Base-by-base conservation (phyloP, 2,888 invertebrate genomes). In the Drosophila emarginata region DNA sequence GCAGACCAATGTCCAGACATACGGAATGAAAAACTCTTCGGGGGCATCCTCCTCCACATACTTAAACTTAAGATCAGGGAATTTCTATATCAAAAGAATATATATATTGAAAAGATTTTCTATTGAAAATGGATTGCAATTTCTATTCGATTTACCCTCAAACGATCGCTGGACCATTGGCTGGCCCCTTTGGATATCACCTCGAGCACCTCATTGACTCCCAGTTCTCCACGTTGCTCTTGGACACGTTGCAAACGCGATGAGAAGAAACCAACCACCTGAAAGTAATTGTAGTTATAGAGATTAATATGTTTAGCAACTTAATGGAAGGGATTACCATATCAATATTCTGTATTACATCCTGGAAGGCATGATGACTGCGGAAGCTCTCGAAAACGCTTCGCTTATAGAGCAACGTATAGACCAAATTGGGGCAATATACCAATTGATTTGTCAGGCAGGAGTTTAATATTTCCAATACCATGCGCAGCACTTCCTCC, bases 11-110 rank as follows among this genome's bases (percentile, higher is more conserved):
- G 96, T 96, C 99, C 99, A 99, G 23, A 99, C 97, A 91, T 99
- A 99, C 0, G 99, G 99, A 79, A 99, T 98, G 93, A 99, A 99
- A 93, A 99, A 99, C 89, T 99, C 99, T 91, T 99, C 99, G 0
- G 99, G 99, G 66, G 97, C 95, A 77, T 99, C 99, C 92, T 99
- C 99, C 92, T 99, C 99, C 0, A 99, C 99, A 90, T 99, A 99
- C 78, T 98, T 97, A 93, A 99, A 99, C 92, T 99, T 99, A 54
- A 99, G 93, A 89, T 99, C 99, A 0, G 99, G 99, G 92, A 99
- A 99, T 95, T 99, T 99, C 97, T 98, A 93, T 2, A 93, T 84
- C 4, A 26, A 5, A 26, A 26, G 26, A 26, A 26, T 26, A 26
- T 26, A 26, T 26, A 26, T 26, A n/a, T n/a, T n/a, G n/a, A n/a